Evolutionary conservation across 2,888 invertebrate species (phyloP), one percentile per base, ranked within the genome.

Genomic region (Norana najaformis): DNA sequence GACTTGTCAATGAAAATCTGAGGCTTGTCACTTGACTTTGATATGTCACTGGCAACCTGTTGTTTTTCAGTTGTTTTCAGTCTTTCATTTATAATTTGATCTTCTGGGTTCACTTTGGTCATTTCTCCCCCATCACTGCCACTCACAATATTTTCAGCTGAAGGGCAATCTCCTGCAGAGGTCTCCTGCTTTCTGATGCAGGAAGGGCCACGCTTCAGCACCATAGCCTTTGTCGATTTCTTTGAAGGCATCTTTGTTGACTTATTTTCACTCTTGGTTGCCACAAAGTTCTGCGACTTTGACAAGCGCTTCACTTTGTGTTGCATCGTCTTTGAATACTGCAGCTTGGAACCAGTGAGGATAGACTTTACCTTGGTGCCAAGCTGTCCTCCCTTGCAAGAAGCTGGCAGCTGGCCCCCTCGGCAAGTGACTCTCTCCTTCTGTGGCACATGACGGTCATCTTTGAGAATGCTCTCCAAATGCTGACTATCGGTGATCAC

Each of bases 371-470:
- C 35, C 85, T 85, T 85, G 20, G 36, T 36, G 11, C 36, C 85
- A n/a, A 85, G 36, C 20, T 36, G 85, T 85, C 85, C 85, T 37
- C 37, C 37, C 37, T 85, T 85, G 37, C 85, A 41, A 14, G 90
- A 88, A 20, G 88, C 41, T 20, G 39, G 90, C n/a, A 90, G 88
- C 88, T 83, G 69, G n/a, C 90, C 90, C 3, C 90, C 90, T 53
- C 90, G 39, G 53, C 90, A 90, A 14, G 47, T 90, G 35, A 85
- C 90, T 47, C 41, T 90, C 47, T 90, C 85, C 41, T 90, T 41
- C 37, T 89, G 89, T 83, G 88, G 35, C 47, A 88, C 39, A 18
- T 37, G 41, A 39, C 20, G 34, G 88, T 88, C 88, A 35, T 41
- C 39, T 30, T 41, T 88, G 88, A 88, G 34, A 23, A 88, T 41